phyloP scores from a whole-genome alignment of 2,113 vertebrate species.

The Zeus faber region DNA sequence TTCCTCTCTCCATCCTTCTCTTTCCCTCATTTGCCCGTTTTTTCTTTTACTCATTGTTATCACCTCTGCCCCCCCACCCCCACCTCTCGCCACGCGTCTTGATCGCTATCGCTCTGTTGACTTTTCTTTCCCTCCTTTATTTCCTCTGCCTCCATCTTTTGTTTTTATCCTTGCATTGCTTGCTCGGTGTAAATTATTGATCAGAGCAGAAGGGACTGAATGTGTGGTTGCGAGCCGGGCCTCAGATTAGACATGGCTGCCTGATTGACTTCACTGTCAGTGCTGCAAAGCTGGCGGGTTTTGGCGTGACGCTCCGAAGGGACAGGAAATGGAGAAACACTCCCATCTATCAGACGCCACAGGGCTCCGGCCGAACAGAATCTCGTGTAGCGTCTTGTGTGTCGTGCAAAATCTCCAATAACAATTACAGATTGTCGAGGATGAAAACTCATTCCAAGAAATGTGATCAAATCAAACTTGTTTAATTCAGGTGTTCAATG shows the following conservation, averaged over 20 bases:
- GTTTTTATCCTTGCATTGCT: slow-evolving; percentile 14
- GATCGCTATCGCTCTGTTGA: neutral
- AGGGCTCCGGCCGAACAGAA: too few relatives aligned
- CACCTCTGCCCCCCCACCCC: neutral
- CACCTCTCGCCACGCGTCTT: neutral
- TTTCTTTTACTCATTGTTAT: neutral
- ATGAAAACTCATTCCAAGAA: too few relatives aligned
- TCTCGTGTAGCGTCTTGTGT: too few relatives aligned
- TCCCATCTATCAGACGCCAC: too few relatives aligned
- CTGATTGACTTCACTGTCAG: slow-evolving; percentile 31
- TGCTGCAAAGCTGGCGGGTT: slow-evolving; percentile 26
- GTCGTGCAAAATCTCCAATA: too few relatives aligned
- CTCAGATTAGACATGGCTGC: slow-evolving; percentile 29
- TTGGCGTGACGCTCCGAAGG: slow-evolving; percentile 15
- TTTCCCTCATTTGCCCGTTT: slow-evolving; percentile 46
- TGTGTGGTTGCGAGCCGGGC: slow-evolving; percentile 20
- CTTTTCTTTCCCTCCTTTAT: neutral
- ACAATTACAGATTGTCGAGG: too few relatives aligned
- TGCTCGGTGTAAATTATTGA: slow-evolving; percentile 52
- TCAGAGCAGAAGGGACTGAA: slow-evolving; percentile 33
- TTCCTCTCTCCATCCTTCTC: slow-evolving; percentile 48
- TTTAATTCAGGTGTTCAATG: too few relatives aligned
- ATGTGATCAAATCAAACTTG: too few relatives aligned
- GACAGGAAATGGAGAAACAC: too few relatives aligned
- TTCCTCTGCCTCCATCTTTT: neutral